These are phyloP conservation scores for Episyrphus balteatus DNA, from an alignment of 1,140 invertebrate genomes.

Conservation along the genomic window DNA sequence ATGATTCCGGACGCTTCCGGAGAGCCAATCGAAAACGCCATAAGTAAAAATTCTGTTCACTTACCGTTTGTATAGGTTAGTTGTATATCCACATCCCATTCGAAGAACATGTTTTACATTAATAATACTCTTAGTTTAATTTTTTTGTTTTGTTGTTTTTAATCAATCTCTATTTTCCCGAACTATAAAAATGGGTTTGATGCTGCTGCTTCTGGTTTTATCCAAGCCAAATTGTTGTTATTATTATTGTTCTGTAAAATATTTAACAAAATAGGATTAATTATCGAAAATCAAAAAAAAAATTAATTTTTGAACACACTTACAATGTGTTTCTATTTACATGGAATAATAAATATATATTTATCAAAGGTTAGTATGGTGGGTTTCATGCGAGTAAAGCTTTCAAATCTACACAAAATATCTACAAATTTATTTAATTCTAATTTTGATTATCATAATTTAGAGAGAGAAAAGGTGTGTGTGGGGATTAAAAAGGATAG, in stretches of 20 bases:
- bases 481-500: too few species aligned
- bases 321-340: too few species aligned
- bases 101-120: too few species aligned
- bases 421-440: background rate
- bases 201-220: constrained; percentile 32
- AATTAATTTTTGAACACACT: background rate
- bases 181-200: constrained; percentile 35
- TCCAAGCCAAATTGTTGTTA: constrained; percentile 35
- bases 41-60: too few species aligned
- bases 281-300: background rate
- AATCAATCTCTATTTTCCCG: too few species aligned
- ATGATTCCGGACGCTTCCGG: too few species aligned
- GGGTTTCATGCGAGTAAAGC: background rate
- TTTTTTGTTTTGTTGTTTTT: too few species aligned
- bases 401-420: background rate
- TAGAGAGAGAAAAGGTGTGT: too few species aligned
- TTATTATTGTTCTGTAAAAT: constrained; percentile 15
- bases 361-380: background rate
- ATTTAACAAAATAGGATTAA: background rate
- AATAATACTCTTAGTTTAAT: too few species aligned
- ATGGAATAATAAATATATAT: background rate
- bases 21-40: too few species aligned
- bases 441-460: background rate
- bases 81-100: too few species aligned
- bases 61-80: too few species aligned